Evolutionary conservation across 2,113 vertebrate genomes (phyloP).

Genomic region (Paradoxurus hermaphroditus): DNA sequence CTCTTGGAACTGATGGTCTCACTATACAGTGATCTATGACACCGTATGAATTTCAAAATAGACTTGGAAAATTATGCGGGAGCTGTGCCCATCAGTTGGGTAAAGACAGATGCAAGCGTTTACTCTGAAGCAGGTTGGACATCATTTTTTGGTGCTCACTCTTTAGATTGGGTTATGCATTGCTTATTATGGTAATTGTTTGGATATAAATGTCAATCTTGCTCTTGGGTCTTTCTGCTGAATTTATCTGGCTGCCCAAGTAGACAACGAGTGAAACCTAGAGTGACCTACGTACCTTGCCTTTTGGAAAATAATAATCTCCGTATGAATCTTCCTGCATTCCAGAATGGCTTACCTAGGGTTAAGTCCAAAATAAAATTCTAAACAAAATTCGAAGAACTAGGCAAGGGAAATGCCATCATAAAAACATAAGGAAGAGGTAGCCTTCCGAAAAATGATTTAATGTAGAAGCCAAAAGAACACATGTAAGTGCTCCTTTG

Average conservation of each 20-base stretch:
- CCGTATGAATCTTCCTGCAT: background rate
- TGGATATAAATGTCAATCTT: background rate
- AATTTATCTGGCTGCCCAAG: background rate
- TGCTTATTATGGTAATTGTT: background rate
- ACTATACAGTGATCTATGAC: background rate
- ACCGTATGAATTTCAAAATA: constrained; percentile 10
- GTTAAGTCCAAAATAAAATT: background rate
- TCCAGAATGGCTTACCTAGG: background rate
- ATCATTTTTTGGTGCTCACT: background rate
- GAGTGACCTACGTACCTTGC: background rate
- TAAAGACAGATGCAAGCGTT: background rate
- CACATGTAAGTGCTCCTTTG: background rate
- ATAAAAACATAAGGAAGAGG: background rate
- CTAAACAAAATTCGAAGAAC: background rate
- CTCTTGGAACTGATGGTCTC: background rate
- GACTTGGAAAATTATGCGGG: background rate
- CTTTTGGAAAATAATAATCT: background rate
- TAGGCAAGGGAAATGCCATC: background rate
- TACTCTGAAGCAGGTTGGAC: background rate
- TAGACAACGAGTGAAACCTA: background rate
- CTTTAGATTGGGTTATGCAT: background rate
- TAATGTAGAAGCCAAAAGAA: background rate
- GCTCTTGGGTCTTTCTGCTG: background rate
- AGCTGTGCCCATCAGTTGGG: background rate
- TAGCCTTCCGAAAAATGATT: background rate